Base-by-base conservation (phyloP, 2,113 vertebrate species). In the Calidris pygmaea region DNA sequence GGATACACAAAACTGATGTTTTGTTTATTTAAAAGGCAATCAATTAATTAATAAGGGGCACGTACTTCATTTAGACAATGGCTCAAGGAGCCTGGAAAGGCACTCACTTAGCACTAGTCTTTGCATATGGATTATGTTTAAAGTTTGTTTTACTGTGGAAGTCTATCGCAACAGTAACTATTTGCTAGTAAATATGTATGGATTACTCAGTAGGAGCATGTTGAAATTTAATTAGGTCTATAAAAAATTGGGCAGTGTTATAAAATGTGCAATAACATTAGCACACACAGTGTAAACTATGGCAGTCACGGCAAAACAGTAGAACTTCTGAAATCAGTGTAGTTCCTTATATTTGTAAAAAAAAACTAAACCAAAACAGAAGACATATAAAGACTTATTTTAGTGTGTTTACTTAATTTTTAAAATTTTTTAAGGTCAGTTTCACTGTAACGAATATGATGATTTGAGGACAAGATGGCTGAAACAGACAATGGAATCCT, bases 391-490 rank as follows among this genome's bases (percentile, higher is more conserved):
- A 34, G 15, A 14, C 59, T 90, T 32, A 8, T 48, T 73, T 88
- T 66, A 37, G 50, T 12, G 3, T 48, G 11, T 82, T 94, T 65
- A 77, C 6, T 74, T 90, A 6, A 14, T 84, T 94, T 84, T 13
- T 71, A 22, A 3, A 22, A 3, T 93, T 89, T 90, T 55, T 95
- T 90, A 97, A 99, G 99, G 98, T 75, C 93, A 96, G 50, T 97
- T 99, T 89, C 98, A 98, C 50, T 99, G 99, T 97, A 99, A 99
- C 58, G 99, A 99, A 82, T 98, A 98, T 50, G 98, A 99, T 93
- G 93, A 75, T 84, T 97, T 98, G 96, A 97, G 98, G 84, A 89
- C 91, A 59, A 97, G 78, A 6, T 97, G 98, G 99, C 95, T 98
- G 97, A 91, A 97, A 80, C 98, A 98, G 97, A 99, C 99, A 4